phyloP scores from a whole-genome alignment of 2,888 invertebrate genomes.

The Temnothorax ravouxi region DNA sequence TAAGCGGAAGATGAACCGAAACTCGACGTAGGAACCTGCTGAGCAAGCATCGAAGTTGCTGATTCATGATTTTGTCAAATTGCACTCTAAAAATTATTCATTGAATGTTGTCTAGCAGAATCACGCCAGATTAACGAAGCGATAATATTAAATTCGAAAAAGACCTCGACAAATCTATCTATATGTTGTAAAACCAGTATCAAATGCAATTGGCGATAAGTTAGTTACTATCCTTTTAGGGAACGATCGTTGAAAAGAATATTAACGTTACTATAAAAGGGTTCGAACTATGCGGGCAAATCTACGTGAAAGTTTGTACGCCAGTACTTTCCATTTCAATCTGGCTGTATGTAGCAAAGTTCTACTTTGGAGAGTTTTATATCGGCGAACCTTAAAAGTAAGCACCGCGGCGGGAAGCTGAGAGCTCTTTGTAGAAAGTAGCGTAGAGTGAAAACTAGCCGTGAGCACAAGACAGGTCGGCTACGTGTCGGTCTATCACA shows the following conservation, averaged over 20 bases:
- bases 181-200: neutral
- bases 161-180: neutral
- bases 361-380: conserved; percentile 53
- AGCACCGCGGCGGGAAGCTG: conserved; percentile 32
- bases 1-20: conserved; percentile 38
- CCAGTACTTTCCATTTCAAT: conserved; percentile 59
- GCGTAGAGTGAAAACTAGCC: conserved; percentile 51
- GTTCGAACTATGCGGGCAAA: conserved; percentile 21
- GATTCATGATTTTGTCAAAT: conserved; percentile 42
- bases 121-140: neutral
- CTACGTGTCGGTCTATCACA: neutral
- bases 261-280: conserved; percentile 63
- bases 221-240: neutral
- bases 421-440: conserved; percentile 53
- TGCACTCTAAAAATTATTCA: conserved; percentile 14
- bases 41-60: conserved; percentile 26
- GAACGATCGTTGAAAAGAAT: conserved; percentile 43
- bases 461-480: conserved; percentile 24
- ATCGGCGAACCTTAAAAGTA: conserved; percentile 59
- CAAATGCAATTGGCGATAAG: conserved; percentile 9
- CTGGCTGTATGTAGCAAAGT: conserved; percentile 55
- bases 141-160: neutral
- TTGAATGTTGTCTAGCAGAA: conserved; percentile 12
- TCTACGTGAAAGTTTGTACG: conserved; percentile 54
- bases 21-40: conserved; percentile 20